These are phyloP conservation scores for Hyphantria cunea DNA, from an alignment of 1,140 invertebrate species.

Conservation along the genomic window DNA sequence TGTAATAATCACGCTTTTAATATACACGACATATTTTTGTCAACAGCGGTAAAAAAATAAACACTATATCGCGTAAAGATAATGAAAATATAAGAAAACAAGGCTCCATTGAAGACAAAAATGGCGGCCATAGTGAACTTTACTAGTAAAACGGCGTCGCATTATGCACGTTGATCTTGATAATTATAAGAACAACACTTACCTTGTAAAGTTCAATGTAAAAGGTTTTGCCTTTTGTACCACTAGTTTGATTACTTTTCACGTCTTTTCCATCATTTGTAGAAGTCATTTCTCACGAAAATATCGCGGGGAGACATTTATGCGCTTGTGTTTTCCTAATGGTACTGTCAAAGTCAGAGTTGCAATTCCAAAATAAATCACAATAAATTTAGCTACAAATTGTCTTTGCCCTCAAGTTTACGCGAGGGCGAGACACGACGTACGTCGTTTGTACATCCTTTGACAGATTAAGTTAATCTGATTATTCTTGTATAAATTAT, in stretches of 20 bases:
- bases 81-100: constrained; percentile 57
- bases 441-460: too few relatives aligned
- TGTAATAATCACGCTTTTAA: background rate
- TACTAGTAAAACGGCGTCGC: constrained; percentile 75
- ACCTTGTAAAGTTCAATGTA: constrained; percentile 79
- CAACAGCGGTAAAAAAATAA: background rate
- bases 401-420: background rate
- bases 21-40: constrained; percentile 14
- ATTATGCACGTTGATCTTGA: constrained; percentile 44
- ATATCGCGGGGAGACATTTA: constrained; percentile 81
- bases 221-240: constrained; percentile 74
- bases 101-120: constrained; percentile 69
- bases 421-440: too few relatives aligned
- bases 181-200: constrained; percentile 56
- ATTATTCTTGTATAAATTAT: too few relatives aligned
- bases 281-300: constrained; percentile 82
- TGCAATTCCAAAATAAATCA: constrained; percentile 40
- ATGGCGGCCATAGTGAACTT: constrained; percentile 78
- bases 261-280: constrained; percentile 81
- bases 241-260: constrained; percentile 76
- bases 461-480: too few relatives aligned
- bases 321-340: constrained; percentile 79
- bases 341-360: constrained; percentile 74
- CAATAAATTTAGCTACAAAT: background rate
- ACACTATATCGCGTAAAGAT: constrained; percentile 12